These are phyloP conservation scores for Xiphophorus hellerii DNA, from an alignment of 2,113 vertebrate genomes.

Conservation along the genomic window DNA sequence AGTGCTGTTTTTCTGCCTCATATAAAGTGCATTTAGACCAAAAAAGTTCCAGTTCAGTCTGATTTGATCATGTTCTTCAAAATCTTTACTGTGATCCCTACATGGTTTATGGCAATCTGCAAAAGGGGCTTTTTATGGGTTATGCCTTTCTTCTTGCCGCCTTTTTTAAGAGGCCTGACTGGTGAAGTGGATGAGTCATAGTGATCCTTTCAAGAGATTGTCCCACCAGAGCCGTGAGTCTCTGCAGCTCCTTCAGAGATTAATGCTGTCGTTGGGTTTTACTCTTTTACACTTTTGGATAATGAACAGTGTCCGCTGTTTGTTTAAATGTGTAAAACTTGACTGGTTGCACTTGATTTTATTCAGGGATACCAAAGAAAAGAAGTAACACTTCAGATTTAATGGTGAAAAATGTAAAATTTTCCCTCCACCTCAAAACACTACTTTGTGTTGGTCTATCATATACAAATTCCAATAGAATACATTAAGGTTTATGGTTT, in stretches of 20 bases:
- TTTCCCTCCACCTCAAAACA: not conserved
- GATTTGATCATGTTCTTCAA: not conserved
- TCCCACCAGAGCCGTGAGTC: not conserved
- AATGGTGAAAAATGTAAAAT: not conserved
- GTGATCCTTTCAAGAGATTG: not conserved
- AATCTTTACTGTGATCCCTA: not conserved
- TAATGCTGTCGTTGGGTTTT: no score
- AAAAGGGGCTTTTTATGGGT: not conserved
- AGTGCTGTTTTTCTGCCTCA: not conserved
- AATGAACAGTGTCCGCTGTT: no score
- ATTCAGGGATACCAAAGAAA: no score
- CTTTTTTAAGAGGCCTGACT: not conserved
- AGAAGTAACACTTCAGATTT: not conserved
- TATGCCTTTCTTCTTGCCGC: not conserved
- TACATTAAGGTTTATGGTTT: not conserved
- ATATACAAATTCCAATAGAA: not conserved
- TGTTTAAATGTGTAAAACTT: no score
- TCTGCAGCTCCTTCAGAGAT: not conserved
- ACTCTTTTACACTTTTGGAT: no score
- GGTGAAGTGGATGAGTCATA: not conserved
- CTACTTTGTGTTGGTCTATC: not conserved
- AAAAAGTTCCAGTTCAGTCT: not conserved
- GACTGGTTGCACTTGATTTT: no score
- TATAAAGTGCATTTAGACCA: not conserved
- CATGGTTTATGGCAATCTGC: not conserved